Evolutionary conservation across 2,888 invertebrate species (phyloP), one percentile per base, ranked within the genome.

Genomic region (Tromatobia lineatoria): DNA sequence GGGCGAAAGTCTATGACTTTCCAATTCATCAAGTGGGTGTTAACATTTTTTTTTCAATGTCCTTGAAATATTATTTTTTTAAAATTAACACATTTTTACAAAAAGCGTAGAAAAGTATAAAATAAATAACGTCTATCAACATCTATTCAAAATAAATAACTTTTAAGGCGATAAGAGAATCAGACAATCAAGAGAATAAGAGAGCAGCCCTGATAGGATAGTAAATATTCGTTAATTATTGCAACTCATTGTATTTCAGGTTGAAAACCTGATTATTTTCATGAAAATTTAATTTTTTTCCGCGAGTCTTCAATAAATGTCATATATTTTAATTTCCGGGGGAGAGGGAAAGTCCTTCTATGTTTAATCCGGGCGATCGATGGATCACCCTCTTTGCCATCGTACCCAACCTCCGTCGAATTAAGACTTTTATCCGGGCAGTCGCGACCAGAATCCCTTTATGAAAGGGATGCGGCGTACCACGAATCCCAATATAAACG

Each of bases 371-470:
- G 20, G 52, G 20, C 7, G 47, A 74, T 74, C 59, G 73, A 61
- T 61, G 29, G 47, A 74, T 74, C 18, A 23, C 8, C 45, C 45
- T 18, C 47, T 61, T 61, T 20, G 45, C 47, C 50, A 29, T 61
- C 29, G 54, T 77, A 34, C 77, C 67, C 73, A 69, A 71, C 64
- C 74, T 57, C 70, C 67, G 47, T 29, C 77, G 77, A 81, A 84
- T 84, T 81, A 84, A 84, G 84, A 84, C 84, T 84, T 84, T 84
- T 84, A 84, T 84, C 84, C 84, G 74, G 54, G 78, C 74, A 78
- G 77, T 78, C 84, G 84, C 81, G 81, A 84, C 78, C 78, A 70
- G 81, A 84, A 84, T 84, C 78, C 78, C 81, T 78, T 81, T 75
- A 75, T 78, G 84, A 84, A 78, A 78, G 84, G 84, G 84, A 84